Evolutionary conservation across 2,113 vertebrate genomes (phyloP), one percentile per base, ranked within the genome.

Genomic region (Odontesthes bonariensis): DNA sequence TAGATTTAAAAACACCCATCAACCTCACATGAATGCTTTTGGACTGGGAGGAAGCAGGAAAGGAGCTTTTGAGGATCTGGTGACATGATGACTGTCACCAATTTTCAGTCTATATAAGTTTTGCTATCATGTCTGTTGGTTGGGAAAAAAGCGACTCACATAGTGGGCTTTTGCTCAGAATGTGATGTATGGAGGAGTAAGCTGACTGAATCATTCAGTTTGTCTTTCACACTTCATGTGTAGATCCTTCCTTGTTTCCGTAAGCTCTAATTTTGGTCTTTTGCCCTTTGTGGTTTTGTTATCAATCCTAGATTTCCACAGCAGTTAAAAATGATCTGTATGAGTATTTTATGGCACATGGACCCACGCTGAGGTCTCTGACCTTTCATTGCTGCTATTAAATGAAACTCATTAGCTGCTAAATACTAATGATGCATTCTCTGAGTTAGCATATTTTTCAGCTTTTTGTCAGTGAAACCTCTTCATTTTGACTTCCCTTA

Each of bases 331-430:
- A 80, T 59, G 4, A 57, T 66, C 31, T 71, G 19, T 58, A 33
- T 22, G 46, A 27, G 53, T 82, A 74, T 82, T 76, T 73, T 62
- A 82, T 73, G 81, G 72, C 79, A 83, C 54, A 69, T 61, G 60
- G 74, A 81, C 51, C 69, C 62, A 72, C 35, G 53, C 51, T 79
- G 61, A 68, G 47, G 79, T 86, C 80, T 60, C 67, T 83, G 86
- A 88, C 83, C 88, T 91, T 92, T 86, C 51, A 62, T 61, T 27
- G 49, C 70, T 76, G 71, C 32, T 47, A 77, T 82, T 84, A 88
- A 84, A 88, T 88, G 32, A 82, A 82, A 86, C 75, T 86, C 87
- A 85, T 85, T 81, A 88, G 86, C 14, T 60, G 68, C 75, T 65
- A 84, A 83, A 88, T 53, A 60, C 77, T 77, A 14, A 59, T 77